Evolutionary conservation across 1,140 invertebrate species (phyloP), one percentile per base, ranked within the genome.

Genomic region (Ceratina japonica): DNA sequence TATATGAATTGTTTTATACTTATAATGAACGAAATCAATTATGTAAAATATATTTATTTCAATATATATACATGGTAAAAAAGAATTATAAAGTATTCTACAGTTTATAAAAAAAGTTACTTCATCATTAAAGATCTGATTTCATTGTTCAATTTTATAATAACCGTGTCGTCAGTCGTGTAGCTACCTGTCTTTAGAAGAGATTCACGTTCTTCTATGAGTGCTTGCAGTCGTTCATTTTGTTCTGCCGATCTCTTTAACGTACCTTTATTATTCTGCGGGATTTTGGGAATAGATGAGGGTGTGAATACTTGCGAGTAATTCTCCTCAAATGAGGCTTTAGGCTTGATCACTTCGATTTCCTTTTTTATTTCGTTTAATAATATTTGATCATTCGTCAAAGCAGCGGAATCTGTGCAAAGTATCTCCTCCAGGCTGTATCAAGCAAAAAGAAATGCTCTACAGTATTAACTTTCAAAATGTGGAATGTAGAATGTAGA

Each of bases 91-190:
- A 51, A 70, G 69, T 62, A 68, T 73, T 49, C 52, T 64, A n/a
- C 54, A 77, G 24, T 63, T 4, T 51, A 54, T 62, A 20, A 49
- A 51, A 61, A 31, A 65, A 22, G 56, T 66, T 61, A 66, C 20
- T 82, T 86, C 58, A 88, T 81, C 54, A 88, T 69, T 51, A 91
- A 68, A 15, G 86, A 88, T 77, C 80, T 83, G 76, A 93, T 92
- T 78, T 92, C 87, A 18, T 81, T 80, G 37, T 92, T 88, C 51
- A 92, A 79, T 83, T 89, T 90, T 20, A 87, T 74, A 65, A 91
- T 91, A 54, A 91, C 70, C 49, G 82, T 74, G 68, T 93, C 92
- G 51, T 94, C 92, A 15, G 91, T 91, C 0, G 81, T 91, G 27
- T 92, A 91, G 78, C 88, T 91, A 72, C 89, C 87, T 5, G 90